Base-by-base conservation (phyloP, 2,888 invertebrate genomes). In the Helleia helle region DNA sequence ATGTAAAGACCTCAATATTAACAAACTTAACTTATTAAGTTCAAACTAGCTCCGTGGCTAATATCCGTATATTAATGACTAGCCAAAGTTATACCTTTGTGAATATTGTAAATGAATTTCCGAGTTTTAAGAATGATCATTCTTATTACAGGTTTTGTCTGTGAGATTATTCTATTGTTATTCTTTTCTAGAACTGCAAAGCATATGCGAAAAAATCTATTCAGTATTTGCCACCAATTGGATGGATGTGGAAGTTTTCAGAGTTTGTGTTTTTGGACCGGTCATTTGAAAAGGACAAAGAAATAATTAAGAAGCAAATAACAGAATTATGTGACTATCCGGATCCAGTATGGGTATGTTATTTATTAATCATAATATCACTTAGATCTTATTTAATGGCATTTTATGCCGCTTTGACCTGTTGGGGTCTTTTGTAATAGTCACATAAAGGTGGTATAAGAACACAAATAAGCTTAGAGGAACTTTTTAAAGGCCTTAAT, bases 191-290 rank as follows among this genome's bases (percentile, higher is more conserved):
- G 91, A 95, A 95, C 70, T 95, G 96, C 56, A 97, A 97, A 86
- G 95, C 97, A 0, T 97, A 95, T 71, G 96, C 95, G 1, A 98
- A 98, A 80, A 94, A 95, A 74, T 92, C 92, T 8, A 91, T 97
- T 49, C 91, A 93, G 55, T 96, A 94, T 69, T 87, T 97, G 50
- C 98, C 98, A 15, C 91, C 95, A 6, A 89, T 97, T 54, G 97
- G 97, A 24, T 98, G 97, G 97, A 92, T 93, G 58, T 98, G 97
- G 96, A 94, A 95, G 80, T 95, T 96, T 71, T 93, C 94, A 0
- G 97, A 97, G 70, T 94, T 94, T 76, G 94, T 97, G 47, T 97
- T 97, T 79, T 87, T 98, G 43, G 95, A 96, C 69, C 88, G 97
- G 54, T 93, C 93, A 51, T 97, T 92, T 87, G 93, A 95, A 40